A percentile compares a stretch with the other conserved stretches of the same genome.
Evolutionary conservation across 2,797 vertebrate species (phyloP).

Genomic region (Cirrhinus mrigala): DNA sequence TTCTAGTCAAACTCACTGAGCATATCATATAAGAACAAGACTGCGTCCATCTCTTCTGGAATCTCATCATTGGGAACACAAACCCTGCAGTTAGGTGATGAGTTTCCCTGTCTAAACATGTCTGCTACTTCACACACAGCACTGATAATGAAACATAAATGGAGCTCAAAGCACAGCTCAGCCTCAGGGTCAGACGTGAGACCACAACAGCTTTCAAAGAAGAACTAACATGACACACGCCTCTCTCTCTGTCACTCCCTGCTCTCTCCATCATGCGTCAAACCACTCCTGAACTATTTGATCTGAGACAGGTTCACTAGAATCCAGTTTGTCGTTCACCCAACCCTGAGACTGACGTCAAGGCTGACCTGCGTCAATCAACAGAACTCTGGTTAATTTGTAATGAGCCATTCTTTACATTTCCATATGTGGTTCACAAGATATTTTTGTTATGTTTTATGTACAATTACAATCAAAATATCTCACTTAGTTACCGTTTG

Average conservation of each 20-base stretch:
- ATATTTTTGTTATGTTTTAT: background rate
- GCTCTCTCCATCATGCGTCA: background rate
- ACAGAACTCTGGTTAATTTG: background rate
- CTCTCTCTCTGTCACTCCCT: conserved; percentile 20
- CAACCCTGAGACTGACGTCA: conserved; percentile 19
- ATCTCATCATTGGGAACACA: conserved; percentile 8
- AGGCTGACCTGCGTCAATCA: background rate
- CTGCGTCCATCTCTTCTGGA: conserved; percentile 8
- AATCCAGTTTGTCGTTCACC: conserved; percentile 8
- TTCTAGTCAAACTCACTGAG: background rate
- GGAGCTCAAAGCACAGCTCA: conserved; percentile 53
- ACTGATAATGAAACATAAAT: conserved; percentile 60
- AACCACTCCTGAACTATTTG: conserved; percentile 9
- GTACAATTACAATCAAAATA: background rate
- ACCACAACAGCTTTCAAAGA: conserved; percentile 44
- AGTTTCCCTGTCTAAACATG: conserved; percentile 58
- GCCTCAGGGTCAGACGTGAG: conserved; percentile 44
- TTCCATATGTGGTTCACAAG: background rate
- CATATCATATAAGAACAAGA: background rate
- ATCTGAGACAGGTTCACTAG: conserved; percentile 28
- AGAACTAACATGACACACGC: conserved; percentile 20
- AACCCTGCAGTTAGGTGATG: conserved; percentile 27
- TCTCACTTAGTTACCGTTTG: background rate
- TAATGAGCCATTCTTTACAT: conserved; percentile 4
- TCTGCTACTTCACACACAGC: conserved; percentile 42